These are phyloP conservation scores for Trichogramma dendrolimi DNA, from an alignment of 2,888 invertebrate species.

Conservation along the genomic window DNA sequence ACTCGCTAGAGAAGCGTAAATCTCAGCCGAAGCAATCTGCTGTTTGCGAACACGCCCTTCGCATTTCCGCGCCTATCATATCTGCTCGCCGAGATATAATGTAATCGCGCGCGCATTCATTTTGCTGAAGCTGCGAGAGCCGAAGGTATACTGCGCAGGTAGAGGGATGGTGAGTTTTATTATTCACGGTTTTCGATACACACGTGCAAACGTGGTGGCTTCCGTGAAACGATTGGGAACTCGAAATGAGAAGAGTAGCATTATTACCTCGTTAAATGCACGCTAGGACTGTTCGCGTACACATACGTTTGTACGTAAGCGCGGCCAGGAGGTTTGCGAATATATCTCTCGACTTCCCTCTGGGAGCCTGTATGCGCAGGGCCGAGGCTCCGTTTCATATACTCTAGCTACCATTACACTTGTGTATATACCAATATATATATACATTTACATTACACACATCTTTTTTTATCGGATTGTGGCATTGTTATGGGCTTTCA, in stretches of 20 bases:
- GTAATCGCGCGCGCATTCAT: not conserved
- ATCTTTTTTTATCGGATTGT: constrained; percentile 8
- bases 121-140: too few species aligned
- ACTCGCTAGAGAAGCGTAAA: not conserved
- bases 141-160: too few species aligned
- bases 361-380: too few species aligned
- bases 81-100: constrained; percentile 14
- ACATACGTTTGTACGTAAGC: too few species aligned
- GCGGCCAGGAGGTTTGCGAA: too few species aligned
- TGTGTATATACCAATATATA: constrained; percentile 7
- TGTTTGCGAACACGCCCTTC: constrained; percentile 19
- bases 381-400: not conserved
- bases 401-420: not conserved
- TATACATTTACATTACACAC: too few species aligned
- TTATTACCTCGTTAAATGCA: constrained; percentile 35
- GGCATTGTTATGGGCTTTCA: constrained; percentile 16
- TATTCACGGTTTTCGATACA: not conserved
- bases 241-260: constrained; percentile 33
- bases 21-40: constrained; percentile 16
- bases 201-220: constrained; percentile 27
- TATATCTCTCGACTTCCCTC: too few species aligned
- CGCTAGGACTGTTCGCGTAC: not conserved
- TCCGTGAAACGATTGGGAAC: constrained; percentile 37
- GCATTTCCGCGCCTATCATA: constrained; percentile 10
- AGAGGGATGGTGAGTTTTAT: too few species aligned